Evolutionary conservation across 2,888 invertebrate genomes (phyloP).

Genomic region (Gnatocerus cornutus): DNA sequence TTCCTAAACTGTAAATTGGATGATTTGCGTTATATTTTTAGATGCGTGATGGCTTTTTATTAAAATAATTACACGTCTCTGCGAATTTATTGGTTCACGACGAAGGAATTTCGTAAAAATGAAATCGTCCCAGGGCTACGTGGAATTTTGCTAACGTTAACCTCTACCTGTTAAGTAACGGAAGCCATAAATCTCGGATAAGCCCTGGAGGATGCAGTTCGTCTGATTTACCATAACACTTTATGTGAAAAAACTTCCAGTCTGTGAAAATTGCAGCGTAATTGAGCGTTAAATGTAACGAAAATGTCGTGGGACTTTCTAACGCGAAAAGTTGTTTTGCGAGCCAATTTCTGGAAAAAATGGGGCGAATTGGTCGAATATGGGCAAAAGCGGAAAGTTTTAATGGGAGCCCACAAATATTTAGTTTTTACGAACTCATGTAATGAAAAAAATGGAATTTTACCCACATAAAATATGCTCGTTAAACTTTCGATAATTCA

Average conservation of each 20-base stretch:
- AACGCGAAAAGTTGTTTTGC: background rate
- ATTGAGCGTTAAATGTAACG: constrained; percentile 31
- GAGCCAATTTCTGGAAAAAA: too few species aligned
- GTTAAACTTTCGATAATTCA: too few species aligned
- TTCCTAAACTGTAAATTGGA: background rate
- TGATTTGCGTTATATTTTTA: constrained; percentile 10
- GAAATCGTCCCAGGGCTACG: background rate
- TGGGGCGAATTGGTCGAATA: too few species aligned
- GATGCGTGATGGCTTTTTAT: constrained; percentile 1
- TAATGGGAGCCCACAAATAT: too few species aligned
- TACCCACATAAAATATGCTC: too few species aligned
- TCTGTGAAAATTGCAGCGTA: constrained; percentile 17
- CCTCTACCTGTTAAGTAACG: constrained; percentile 3
- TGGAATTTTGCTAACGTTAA: background rate
- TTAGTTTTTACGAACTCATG: too few species aligned
- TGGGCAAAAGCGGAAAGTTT: too few species aligned
- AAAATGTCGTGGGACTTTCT: constrained; percentile 19
- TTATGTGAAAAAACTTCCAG: constrained; percentile 1
- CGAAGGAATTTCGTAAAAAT: constrained; percentile 1
- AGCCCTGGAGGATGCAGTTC: background rate
- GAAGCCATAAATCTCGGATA: constrained; percentile 8
- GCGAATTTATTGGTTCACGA: constrained; percentile 22
- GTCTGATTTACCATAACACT: constrained; percentile 11
- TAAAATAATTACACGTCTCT: constrained; percentile 16
- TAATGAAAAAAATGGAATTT: too few species aligned